Conservation (phyloP, 2,888 invertebrate genomes). For the Zootermopsis nevadensis region DNA sequence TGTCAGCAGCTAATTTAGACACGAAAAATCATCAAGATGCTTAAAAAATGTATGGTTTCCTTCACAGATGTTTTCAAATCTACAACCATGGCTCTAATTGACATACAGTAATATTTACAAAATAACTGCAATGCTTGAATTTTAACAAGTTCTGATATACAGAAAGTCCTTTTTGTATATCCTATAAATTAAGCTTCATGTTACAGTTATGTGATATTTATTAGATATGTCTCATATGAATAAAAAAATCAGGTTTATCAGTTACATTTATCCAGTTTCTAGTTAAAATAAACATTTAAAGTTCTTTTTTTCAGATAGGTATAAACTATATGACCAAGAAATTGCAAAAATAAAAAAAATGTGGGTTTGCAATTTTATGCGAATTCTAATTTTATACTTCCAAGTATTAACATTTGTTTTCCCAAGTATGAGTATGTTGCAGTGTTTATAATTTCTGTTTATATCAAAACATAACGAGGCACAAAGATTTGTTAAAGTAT, state of each 20-base stretch:
- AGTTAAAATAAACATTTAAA: background rate
- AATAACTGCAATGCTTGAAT: too few species aligned
- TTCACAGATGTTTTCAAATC: too few species aligned
- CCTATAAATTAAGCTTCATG: background rate
- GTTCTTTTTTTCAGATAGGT: background rate
- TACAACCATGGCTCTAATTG: too few species aligned
- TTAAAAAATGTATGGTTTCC: too few species aligned
- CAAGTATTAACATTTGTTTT: background rate
- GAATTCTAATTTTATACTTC: background rate
- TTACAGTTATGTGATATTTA: background rate
- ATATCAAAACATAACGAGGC: background rate
- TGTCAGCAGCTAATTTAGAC: too few species aligned
- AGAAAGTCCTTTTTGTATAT: too few species aligned
- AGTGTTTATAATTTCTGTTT: background rate
- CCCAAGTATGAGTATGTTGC: background rate
- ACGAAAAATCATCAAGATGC: too few species aligned
- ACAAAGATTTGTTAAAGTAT: background rate
- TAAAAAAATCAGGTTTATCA: background rate
- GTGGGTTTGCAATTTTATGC: constrained; percentile 34
- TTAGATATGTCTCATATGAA: background rate
- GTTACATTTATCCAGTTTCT: background rate
- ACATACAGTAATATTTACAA: too few species aligned
- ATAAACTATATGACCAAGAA: background rate
- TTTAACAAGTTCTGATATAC: too few species aligned
- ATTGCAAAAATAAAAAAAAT: background rate